These are phyloP conservation scores for Papilio demoleus DNA, from an alignment of 2,888 invertebrate species.

Conservation along the genomic window DNA sequence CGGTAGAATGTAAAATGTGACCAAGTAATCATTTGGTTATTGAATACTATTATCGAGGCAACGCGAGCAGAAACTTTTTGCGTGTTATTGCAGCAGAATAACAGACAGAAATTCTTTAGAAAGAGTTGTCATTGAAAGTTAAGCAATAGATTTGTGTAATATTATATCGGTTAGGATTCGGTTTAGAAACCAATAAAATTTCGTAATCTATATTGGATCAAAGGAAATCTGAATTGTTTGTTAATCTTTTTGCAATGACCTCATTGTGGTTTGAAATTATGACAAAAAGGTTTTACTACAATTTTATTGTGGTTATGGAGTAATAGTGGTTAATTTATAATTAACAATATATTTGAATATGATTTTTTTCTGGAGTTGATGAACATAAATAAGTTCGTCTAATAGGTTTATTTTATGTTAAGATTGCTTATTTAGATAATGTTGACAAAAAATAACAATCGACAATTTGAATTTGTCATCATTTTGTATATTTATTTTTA, in stretches of 20 bases:
- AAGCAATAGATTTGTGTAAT: neutral
- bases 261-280: neutral
- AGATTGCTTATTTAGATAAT: neutral
- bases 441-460: neutral
- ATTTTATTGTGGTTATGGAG: neutral
- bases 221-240: neutral
- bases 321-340: neutral
- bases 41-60: too few relatives aligned
- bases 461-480: neutral
- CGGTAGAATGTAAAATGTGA: too few relatives aligned
- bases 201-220: neutral
- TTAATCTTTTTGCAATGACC: neutral
- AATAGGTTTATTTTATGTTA: neutral
- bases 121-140: constrained; percentile 1
- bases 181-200: neutral
- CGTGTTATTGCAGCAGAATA: too few relatives aligned
- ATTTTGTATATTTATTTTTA: constrained; percentile 25
- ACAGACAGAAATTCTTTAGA: neutral
- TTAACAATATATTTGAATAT: neutral
- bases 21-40: too few relatives aligned
- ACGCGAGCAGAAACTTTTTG: too few relatives aligned
- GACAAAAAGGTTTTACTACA: neutral
- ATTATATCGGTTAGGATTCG: neutral
- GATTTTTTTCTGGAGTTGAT: neutral
- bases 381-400: neutral